Conservation (phyloP, 1,140 invertebrate genomes). For the Berghia stephanieae region DNA sequence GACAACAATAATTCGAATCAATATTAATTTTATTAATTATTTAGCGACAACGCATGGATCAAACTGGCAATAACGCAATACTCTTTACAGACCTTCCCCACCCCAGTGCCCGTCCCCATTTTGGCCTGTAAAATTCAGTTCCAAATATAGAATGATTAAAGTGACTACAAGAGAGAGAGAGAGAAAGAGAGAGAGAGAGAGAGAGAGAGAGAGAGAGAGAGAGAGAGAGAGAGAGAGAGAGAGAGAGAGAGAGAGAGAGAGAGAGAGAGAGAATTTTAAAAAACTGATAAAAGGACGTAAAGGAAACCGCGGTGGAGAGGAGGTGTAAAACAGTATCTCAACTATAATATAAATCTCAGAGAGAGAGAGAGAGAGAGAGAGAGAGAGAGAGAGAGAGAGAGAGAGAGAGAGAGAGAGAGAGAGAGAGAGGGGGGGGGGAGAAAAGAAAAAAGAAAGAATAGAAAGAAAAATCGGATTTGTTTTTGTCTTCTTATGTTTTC, state of each 20-base stretch:
- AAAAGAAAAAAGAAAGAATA: background rate
- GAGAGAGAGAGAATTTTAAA: background rate
- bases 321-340: background rate
- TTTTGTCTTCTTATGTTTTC: too few species aligned
- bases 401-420: conserved; percentile 6
- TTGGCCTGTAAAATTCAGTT: background rate
- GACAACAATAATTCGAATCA: background rate
- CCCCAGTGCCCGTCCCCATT: background rate
- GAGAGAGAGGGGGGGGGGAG: conserved; percentile 13
- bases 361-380: background rate
- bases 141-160: background rate
- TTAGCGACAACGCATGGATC: background rate
- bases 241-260: conserved; percentile 11
- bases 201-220: background rate
- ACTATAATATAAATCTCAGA: background rate
- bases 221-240: conserved; percentile 26
- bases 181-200: background rate
- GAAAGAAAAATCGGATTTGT: background rate
- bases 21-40: background rate
- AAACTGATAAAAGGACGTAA: background rate
- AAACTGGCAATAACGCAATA: background rate
- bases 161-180: background rate
- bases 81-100: background rate
- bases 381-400: background rate
- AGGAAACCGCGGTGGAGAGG: background rate